phyloP scores from a whole-genome alignment of 2,888 invertebrate genomes.

The Eupeodes luniger region DNA sequence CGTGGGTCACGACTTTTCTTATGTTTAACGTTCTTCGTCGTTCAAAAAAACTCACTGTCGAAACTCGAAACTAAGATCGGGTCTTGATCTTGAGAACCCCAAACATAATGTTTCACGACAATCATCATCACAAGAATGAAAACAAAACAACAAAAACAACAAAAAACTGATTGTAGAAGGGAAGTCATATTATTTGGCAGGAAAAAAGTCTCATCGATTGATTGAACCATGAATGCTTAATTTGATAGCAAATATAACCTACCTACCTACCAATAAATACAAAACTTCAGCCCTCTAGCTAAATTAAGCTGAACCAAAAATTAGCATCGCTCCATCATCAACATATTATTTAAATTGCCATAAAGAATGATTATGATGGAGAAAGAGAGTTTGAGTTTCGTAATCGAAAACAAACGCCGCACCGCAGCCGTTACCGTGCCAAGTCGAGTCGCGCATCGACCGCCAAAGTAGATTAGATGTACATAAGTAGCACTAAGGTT shows the following conservation, averaged over 20 bases:
- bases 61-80: conserved; percentile 62
- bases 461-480: conserved; percentile 59
- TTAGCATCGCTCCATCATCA: conserved; percentile 58
- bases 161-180: conserved; percentile 13
- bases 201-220: conserved; percentile 59
- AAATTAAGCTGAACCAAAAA: conserved; percentile 65
- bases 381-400: conserved; percentile 55
- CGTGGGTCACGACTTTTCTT: conserved; percentile 73
- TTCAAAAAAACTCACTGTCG: conserved; percentile 36
- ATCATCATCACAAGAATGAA: conserved; percentile 23
- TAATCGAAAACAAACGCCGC: conserved; percentile 47
- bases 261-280: conserved; percentile 44
- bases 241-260: conserved; percentile 56
- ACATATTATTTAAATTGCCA: conserved; percentile 19
- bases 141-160: not conserved
- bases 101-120: conserved; percentile 48
- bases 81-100: conserved; percentile 60
- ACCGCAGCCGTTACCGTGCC: not conserved
- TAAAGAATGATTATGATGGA: conserved; percentile 9
- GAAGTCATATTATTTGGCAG: conserved; percentile 12
- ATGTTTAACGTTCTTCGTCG: conserved; percentile 13
- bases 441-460: not conserved
- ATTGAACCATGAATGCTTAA: conserved; percentile 72
- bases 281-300: conserved; percentile 35
- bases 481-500: conserved; percentile 13